These are phyloP conservation scores for Tenrec ecaudatus DNA, from an alignment of 2,113 vertebrate genomes.

Conservation along the genomic window DNA sequence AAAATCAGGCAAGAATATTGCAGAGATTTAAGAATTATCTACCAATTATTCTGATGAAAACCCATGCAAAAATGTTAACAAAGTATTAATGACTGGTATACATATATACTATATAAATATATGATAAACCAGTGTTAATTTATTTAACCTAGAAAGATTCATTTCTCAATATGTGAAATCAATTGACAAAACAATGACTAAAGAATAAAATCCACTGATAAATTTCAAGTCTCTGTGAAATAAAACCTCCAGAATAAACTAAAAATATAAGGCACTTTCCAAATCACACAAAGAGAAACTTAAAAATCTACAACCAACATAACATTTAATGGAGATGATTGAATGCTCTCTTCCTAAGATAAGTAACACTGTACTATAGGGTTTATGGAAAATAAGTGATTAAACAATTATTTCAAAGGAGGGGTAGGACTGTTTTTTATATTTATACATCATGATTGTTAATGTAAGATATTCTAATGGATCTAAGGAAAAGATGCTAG, in stretches of 20 bases:
- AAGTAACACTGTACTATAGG: background rate
- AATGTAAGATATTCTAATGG: background rate
- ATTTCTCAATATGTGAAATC: background rate
- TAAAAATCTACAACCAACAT: background rate
- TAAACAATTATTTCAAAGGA: background rate
- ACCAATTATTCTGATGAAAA: background rate
- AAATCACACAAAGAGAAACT: background rate
- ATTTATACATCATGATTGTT: background rate
- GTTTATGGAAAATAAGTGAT: background rate
- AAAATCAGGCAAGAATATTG: background rate
- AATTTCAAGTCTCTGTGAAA: background rate
- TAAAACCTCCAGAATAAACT: background rate
- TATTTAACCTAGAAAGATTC: background rate
- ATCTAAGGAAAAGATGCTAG: background rate
- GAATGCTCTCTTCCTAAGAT: background rate
- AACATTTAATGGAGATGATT: background rate
- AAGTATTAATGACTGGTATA: background rate
- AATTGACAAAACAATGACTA: background rate
- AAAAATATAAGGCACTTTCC: background rate
- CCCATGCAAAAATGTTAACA: background rate
- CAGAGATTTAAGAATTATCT: background rate
- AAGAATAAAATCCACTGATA: background rate
- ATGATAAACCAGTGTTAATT: background rate
- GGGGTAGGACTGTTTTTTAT: background rate
- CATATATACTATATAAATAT: background rate